Conservation (phyloP, 2,888 invertebrate species). For the Gymnocheta viridis region DNA sequence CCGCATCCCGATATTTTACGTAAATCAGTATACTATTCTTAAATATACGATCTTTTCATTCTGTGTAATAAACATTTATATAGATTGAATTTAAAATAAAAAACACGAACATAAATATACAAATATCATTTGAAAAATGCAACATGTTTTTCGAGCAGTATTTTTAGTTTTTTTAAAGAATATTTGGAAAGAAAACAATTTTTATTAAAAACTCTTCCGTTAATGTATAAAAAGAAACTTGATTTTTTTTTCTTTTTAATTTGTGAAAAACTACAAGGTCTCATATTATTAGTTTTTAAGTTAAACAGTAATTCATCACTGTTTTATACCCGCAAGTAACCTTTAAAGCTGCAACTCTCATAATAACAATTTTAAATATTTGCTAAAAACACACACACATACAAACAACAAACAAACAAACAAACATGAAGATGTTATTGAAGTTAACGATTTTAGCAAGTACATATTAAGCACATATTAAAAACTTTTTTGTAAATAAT, state of each 20-base stretch:
- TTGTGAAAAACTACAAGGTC: background rate
- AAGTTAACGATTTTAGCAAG: slow-evolving; percentile 52
- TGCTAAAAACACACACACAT: background rate
- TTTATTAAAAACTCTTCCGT: background rate
- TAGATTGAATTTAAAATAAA: no score
- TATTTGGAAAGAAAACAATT: background rate
- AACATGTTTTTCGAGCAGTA: no score
- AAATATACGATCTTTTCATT: no score
- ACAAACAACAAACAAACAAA: slow-evolving; percentile 5
- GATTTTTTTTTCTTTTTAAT: background rate
- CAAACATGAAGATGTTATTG: slow-evolving; percentile 56
- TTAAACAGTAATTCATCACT: background rate
- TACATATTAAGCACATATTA: slow-evolving; percentile 22
- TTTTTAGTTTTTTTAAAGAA: no score
- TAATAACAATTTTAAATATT: slow-evolving; percentile 47
- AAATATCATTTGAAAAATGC: no score
- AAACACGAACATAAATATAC: no score
- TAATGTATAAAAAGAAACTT: background rate
- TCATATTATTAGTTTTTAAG: background rate
- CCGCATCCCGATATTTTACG: no score
- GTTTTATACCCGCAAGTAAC: background rate
- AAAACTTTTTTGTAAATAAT: slow-evolving; percentile 12
- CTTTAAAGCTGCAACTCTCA: background rate
- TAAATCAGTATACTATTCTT: no score
- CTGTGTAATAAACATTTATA: no score